phyloP scores from a whole-genome alignment of 2,113 vertebrate species.

The Aramus guarauna region DNA sequence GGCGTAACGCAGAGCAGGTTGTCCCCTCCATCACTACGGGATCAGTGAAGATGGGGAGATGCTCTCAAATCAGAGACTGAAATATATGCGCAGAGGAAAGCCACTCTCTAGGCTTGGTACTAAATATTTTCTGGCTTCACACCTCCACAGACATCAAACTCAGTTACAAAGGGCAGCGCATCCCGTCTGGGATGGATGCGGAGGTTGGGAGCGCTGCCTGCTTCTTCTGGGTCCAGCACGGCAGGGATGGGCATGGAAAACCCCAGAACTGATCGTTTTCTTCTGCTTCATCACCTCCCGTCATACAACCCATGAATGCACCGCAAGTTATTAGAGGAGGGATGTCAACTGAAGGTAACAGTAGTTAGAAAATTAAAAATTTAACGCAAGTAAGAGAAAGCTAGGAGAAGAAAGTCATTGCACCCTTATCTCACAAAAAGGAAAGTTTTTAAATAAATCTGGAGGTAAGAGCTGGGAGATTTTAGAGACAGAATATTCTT shows the following conservation, averaged over 20 bases:
- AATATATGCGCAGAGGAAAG: not conserved
- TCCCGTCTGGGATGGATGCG: not conserved
- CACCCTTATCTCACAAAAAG: not conserved
- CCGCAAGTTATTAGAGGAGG: too few species aligned
- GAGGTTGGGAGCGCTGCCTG: not conserved
- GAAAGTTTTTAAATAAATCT: not conserved
- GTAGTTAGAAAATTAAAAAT: not conserved
- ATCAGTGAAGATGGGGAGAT: too few species aligned
- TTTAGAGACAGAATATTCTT: not conserved
- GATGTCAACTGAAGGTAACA: not conserved
- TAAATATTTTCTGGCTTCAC: not conserved
- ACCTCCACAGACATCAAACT: not conserved
- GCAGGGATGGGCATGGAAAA: not conserved
- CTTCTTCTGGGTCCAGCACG: too few species aligned
- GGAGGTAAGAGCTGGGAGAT: not conserved
- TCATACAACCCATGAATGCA: not conserved
- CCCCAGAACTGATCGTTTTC: too few species aligned
- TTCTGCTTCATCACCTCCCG: too few species aligned
- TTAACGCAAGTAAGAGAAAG: not conserved
- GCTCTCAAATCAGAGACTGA: not conserved
- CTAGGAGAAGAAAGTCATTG: not conserved
- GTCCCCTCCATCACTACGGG: not conserved
- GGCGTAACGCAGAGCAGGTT: fast-evolving
- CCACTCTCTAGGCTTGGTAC: not conserved
- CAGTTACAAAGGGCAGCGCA: too few species aligned